Percentiles rank a stretch among this genome's conserved stretches.
Conservation (phyloP, 2,113 vertebrate species). For the Chrysemys picta region DNA sequence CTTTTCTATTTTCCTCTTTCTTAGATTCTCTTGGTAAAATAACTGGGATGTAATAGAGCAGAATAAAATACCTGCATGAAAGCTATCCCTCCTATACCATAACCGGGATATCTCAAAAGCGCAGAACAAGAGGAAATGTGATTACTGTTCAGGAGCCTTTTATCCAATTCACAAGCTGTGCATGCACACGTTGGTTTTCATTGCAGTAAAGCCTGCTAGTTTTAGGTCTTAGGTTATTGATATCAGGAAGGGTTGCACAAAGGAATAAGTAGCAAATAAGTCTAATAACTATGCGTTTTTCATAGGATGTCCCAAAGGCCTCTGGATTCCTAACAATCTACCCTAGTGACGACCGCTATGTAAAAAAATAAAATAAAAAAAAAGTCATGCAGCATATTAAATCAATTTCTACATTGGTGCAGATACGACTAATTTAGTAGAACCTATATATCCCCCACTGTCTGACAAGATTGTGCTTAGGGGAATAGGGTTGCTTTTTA, state of each 20-base stretch:
- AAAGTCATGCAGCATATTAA: neutral
- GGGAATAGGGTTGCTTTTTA: neutral
- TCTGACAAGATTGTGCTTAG: neutral
- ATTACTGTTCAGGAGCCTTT: neutral
- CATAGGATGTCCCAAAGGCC: neutral
- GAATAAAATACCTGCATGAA: neutral
- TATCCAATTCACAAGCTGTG: neutral
- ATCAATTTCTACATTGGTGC: neutral
- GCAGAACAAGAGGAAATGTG: neutral
- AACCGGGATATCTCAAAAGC: neutral
- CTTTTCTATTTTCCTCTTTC: fast-evolving
- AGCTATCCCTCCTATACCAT: neutral
- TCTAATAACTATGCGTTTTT: neutral
- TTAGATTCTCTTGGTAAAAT: neutral
- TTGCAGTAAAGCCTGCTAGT: neutral
- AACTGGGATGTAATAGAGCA: neutral
- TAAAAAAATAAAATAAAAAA: neutral
- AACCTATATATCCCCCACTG: neutral
- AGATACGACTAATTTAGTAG: neutral
- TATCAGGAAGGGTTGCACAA: neutral
- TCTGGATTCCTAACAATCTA: neutral
- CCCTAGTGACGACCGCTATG: fast-evolving
- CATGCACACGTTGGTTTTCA: neutral
- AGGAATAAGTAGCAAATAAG: neutral
- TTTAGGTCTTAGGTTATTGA: neutral